These are phyloP conservation scores for Buphagus erythrorhynchus DNA, from an alignment of 2,797 vertebrate genomes.

Conservation along the genomic window DNA sequence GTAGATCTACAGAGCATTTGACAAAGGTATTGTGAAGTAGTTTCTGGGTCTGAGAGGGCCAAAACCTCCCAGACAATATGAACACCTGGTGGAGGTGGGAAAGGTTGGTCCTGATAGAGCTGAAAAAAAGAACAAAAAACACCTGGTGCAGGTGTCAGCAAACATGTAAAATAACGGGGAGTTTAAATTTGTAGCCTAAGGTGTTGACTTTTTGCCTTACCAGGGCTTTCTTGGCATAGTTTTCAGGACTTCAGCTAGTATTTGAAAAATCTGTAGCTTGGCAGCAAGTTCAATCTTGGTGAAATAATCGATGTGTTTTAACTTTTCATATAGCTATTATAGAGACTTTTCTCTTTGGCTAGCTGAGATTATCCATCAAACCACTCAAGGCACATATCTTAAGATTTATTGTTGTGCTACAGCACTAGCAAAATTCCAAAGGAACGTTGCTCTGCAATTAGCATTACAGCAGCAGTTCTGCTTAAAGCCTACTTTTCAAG, in stretches of 20 bases:
- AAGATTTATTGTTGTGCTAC: neutral
- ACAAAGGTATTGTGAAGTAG: neutral
- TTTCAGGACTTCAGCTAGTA: neutral
- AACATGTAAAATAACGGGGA: neutral
- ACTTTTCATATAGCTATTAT: neutral
- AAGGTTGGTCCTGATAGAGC: neutral
- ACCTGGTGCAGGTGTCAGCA: neutral
- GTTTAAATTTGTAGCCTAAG: neutral
- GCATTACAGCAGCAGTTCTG: neutral
- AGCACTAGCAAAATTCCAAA: neutral
- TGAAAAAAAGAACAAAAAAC: neutral
- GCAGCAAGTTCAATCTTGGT: neutral
- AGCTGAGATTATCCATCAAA: neutral
- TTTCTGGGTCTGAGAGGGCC: neutral
- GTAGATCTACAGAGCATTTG: neutral
- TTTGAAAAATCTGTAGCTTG: neutral
- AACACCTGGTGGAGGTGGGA: accelerated
- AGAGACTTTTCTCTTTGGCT: neutral
- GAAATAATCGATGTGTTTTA: neutral
- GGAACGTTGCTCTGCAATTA: neutral
- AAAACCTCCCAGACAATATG: neutral
- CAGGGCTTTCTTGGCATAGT: neutral
- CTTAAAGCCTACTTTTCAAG: neutral
- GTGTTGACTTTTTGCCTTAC: neutral
- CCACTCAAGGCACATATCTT: neutral